phyloP scores from a whole-genome alignment of 2,797 vertebrate species.

The Ibycter americanus region DNA sequence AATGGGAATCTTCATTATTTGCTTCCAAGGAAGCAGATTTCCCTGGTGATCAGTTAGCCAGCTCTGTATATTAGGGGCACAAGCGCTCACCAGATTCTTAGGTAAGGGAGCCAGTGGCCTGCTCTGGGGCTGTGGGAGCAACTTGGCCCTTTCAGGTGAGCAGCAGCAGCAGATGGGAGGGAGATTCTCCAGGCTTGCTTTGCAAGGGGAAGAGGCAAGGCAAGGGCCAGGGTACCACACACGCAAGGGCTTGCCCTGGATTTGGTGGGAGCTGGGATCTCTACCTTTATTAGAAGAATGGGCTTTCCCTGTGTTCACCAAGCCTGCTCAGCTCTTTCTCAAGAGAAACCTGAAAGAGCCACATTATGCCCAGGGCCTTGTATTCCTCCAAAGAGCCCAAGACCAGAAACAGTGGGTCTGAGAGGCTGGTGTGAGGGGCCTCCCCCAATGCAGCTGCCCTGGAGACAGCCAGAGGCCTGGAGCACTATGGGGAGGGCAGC shows the following conservation, averaged over 20 bases:
- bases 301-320: background rate
- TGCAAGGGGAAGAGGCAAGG: background rate
- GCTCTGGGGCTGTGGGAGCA: background rate
- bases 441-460: background rate
- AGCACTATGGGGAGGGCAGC: background rate
- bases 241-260: background rate
- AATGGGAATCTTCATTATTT: background rate
- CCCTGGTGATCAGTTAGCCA: background rate
- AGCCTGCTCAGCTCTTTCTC: background rate
- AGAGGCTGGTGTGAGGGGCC: background rate
- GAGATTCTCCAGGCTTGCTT: background rate
- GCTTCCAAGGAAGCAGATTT: conserved; percentile 16
- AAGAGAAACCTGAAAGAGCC: background rate
- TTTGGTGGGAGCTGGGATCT: background rate
- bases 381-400: background rate
- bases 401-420: background rate
- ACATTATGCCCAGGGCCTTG: background rate
- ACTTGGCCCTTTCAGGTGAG: background rate
- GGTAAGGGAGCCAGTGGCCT: background rate
- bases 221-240: background rate
- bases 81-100: background rate
- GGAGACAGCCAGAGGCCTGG: background rate
- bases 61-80: background rate
- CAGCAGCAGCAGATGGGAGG: background rate
- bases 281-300: background rate